Evolutionary conservation across 2,888 invertebrate genomes (phyloP), one percentile per base, ranked within the genome.

Genomic region (Clistopyga incitator): DNA sequence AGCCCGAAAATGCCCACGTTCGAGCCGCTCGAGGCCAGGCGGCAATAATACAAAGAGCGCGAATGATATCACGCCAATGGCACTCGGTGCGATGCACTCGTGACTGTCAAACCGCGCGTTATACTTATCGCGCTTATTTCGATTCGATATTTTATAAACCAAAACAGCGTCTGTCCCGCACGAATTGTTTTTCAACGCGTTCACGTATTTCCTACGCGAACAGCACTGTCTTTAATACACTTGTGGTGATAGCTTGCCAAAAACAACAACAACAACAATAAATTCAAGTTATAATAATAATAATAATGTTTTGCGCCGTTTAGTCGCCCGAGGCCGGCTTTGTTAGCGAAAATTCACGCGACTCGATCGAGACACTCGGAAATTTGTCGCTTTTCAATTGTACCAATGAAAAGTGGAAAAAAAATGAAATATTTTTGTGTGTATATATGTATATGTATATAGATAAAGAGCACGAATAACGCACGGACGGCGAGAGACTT

Each of bases 281-380:
- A 34, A 71, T 15, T 34, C 6, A 59, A 68, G 3, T 50, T 42
- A 52, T 45, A 20, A 54, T 34, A 61, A 52, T 47, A 42, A 72
- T 13, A 76, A 76, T 64, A 81, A 64, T 6, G 56, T 59, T n/a
- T 4, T 23, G 23, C 56, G 29, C 61, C 61, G 45, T 70, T 38
- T 18, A 18, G 15, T 70, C 70, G 52, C 64, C 65, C 71, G 79
- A 71, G 71, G 82, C 78, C 56, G 65, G 56, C 20, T 76, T 76
- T 72, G 50, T 65, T 77, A 45, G 15, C 2, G 52, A 50, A 29
- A 34, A 64, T 38, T 64, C 56, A 56, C 77, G 67, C 67, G 54
- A 25, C 54, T 67, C 54, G 56, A 34, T 8, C 34, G 13, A 18
- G 2, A 34, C 4, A 18, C 29, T 29, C 34, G 34, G 52, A 47